A percentile compares a stretch with the other conserved stretches of the same genome.
These are phyloP conservation scores for Antigone vipio DNA, from an alignment of 2,113 vertebrate genomes.

Conservation along the genomic window DNA sequence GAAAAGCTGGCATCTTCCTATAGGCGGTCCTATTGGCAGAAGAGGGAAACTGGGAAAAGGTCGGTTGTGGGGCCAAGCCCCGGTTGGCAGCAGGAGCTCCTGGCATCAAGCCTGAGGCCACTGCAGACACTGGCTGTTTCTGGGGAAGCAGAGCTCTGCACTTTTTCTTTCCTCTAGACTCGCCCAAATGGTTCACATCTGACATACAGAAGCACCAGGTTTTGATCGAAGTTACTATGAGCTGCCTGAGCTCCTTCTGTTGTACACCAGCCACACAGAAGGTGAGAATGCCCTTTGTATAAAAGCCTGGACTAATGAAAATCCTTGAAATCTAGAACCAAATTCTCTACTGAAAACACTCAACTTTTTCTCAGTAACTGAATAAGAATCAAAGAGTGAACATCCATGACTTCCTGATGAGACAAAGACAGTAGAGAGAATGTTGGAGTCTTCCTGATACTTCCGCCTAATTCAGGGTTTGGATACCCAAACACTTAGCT, in stretches of 20 bases:
- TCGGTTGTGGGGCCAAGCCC: fast-evolving
- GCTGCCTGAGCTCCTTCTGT: not conserved
- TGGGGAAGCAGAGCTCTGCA: not conserved
- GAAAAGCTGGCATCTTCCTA: not conserved
- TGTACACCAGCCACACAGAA: not conserved
- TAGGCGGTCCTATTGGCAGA: not conserved
- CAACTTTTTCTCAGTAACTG: not conserved
- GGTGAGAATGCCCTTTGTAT: not conserved
- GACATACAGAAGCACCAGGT: not conserved
- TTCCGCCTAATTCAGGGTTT: not conserved
- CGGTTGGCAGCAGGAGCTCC: not conserved
- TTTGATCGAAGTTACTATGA: not conserved
- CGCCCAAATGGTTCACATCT: not conserved
- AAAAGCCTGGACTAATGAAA: not conserved
- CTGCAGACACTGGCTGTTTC: not conserved
- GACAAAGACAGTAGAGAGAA: not conserved
- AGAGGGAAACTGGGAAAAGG: not conserved
- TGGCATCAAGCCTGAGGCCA: not conserved
- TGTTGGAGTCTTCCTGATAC: not conserved
- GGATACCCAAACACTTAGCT: not conserved
- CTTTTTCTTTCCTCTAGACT: not conserved
- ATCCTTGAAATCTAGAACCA: not conserved
- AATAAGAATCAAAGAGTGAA: not conserved
- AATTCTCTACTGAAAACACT: not conserved
- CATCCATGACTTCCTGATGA: not conserved